phyloP scores from a whole-genome alignment of 2,888 invertebrate species.

The Mesorhabditis sp. region DNA sequence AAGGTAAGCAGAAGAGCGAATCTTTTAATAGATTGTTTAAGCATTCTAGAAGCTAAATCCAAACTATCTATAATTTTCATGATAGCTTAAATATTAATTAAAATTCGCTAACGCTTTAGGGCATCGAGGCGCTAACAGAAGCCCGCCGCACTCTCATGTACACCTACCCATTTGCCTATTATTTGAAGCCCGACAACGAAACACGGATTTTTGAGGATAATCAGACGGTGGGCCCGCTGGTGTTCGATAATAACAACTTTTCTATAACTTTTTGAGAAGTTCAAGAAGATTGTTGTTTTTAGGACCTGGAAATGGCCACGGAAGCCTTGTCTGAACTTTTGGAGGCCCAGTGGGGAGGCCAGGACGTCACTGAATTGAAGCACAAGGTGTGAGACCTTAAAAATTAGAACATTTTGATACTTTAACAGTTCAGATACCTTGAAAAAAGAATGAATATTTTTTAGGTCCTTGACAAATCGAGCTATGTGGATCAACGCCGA shows the following conservation, averaged over 20 bases:
- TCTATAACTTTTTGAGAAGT: neutral
- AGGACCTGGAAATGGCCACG: constrained; percentile 90
- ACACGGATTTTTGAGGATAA: constrained; percentile 87
- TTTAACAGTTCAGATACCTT: too few relatives aligned
- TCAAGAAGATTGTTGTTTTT: constrained; percentile 10
- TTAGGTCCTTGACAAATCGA: constrained; percentile 62
- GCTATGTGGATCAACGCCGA: constrained; percentile 95
- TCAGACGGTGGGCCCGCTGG: constrained; percentile 26
- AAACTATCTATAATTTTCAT: too few relatives aligned
- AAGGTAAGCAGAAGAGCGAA: too few relatives aligned
- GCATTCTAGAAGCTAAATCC: too few relatives aligned
- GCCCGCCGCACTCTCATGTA: constrained; percentile 91
- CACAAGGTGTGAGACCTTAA: constrained; percentile 73
- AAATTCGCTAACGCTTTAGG: constrained; percentile 65
- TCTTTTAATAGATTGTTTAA: too few relatives aligned
- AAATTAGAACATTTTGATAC: too few relatives aligned
- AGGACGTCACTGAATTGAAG: constrained; percentile 92
- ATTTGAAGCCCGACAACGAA: constrained; percentile 94
- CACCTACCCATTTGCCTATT: constrained; percentile 98
- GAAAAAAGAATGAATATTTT: constrained; percentile 5
- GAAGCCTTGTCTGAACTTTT: constrained; percentile 94
- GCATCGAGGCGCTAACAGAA: constrained; percentile 65
- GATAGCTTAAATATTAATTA: too few relatives aligned
- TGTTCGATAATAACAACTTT: too few relatives aligned
- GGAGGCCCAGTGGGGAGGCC: constrained; percentile 93